Conservation (phyloP, 2,888 invertebrate species). For the Dicyrtoma fusca region DNA sequence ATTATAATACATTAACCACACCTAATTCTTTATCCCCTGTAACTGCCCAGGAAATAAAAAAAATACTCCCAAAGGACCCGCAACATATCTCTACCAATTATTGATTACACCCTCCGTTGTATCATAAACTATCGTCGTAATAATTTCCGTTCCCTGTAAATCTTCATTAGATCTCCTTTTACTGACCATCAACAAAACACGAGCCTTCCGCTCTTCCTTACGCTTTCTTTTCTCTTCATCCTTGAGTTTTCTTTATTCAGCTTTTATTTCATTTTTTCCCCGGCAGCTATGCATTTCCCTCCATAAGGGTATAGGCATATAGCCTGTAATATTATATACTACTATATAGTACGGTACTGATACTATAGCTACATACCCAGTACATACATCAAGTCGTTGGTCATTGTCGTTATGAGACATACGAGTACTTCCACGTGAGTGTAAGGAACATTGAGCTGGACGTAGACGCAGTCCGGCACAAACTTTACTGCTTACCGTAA, state of each 20-base stretch:
- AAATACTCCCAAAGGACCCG: background rate
- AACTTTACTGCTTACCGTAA: too few relatives aligned
- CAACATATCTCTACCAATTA: constrained; percentile 8
- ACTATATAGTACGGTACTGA: too few relatives aligned
- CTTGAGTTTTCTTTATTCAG: background rate
- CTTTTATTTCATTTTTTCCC: background rate
- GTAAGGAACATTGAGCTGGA: too few relatives aligned
- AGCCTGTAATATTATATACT: too few relatives aligned
- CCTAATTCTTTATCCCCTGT: background rate
- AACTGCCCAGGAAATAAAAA: background rate
- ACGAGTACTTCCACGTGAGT: too few relatives aligned
- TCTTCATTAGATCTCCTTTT: constrained; percentile 36
- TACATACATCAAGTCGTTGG: too few relatives aligned
- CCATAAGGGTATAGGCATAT: too few relatives aligned
- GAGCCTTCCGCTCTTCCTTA: constrained; percentile 15
- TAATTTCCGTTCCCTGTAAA: constrained; percentile 40
- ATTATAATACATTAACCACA: constrained; percentile 5
- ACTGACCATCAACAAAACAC: background rate
- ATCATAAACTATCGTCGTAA: constrained; percentile 41
- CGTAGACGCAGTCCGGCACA: too few relatives aligned
- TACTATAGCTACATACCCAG: too few relatives aligned
- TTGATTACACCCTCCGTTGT: constrained; percentile 18
- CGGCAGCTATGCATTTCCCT: too few relatives aligned
- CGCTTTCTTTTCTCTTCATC: background rate
- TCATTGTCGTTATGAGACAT: too few relatives aligned